Evolutionary conservation across 2,113 vertebrate species (phyloP).

Genomic region (Catagonus wagneri): DNA sequence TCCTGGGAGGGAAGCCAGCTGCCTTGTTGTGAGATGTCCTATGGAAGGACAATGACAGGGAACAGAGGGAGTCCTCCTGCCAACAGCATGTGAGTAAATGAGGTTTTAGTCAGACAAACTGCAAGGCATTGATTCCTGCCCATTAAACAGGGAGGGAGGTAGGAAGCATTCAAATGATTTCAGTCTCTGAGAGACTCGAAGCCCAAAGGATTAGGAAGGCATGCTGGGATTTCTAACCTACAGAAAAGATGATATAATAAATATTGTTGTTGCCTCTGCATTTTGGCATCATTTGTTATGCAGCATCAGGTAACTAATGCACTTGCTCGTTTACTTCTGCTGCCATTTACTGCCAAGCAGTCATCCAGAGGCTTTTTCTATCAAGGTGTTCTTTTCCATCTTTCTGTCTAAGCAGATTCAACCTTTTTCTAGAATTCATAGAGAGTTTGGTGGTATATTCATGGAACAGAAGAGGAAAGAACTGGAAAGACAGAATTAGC

Average conservation of each 20-base stretch:
- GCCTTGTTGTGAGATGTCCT: not conserved
- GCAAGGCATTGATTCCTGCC: not conserved
- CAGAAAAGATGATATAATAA: not conserved
- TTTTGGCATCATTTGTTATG: not conserved
- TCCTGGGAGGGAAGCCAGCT: not conserved
- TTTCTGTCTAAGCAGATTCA: not conserved
- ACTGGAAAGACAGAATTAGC: not conserved
- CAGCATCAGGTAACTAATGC: not conserved
- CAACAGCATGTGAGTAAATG: not conserved
- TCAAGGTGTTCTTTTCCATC: not conserved
- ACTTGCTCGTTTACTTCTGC: not conserved
- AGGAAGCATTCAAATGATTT: not conserved
- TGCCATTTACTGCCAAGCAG: not conserved
- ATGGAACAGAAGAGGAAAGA: not conserved
- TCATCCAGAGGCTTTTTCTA: not conserved
- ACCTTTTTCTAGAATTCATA: not conserved
- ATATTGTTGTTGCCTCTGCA: rapidly evolving
- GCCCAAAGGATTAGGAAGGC: not conserved
- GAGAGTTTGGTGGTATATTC: not conserved
- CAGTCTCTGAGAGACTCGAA: not conserved
- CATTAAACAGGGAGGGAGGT: too few relatives aligned
- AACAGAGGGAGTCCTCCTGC: too few relatives aligned
- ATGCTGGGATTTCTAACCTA: not conserved
- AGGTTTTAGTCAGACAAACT: not conserved
- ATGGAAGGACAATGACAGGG: too few relatives aligned